Base-by-base conservation (phyloP, 2,797 vertebrate genomes). In the Alauda arvensis region DNA sequence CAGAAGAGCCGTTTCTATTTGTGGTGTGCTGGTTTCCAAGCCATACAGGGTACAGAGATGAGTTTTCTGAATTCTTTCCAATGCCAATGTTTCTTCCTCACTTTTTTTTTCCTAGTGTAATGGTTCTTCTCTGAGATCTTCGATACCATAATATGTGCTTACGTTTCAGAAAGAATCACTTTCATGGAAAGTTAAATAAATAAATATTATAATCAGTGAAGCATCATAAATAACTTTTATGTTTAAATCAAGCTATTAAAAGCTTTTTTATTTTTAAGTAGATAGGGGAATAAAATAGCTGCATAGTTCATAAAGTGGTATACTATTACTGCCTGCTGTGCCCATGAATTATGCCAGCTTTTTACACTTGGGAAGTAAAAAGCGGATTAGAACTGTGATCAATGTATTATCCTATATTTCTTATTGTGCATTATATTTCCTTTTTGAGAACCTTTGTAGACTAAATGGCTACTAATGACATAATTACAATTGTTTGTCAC, bases 401-500 rank as follows among this genome's bases (percentile, higher is more conserved):
- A 96, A 93, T 97, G 97, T 96, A 96, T 97, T 97, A 96, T 97
- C 97, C 96, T 96, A 82, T 97, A 97, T 97, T 97, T 97, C 96
- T 97, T 95, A 95, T 97, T 96, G 96, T 96, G 95, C 96, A 56
- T 96, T 96, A 91, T 95, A 93, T 97, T 97, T 97, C 96, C 95
- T 96, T 96, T 97, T 94, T 95, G 97, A 98, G 95, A 96, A 97
- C 95, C 97, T 98, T 96, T 97, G 97, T 97, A 96, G 97, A 96
- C 97, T 97, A 98, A 98, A 98, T 98, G 97, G 97, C 98, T 96
- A 97, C 97, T 98, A 98, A 98, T 98, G 97, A 98, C 98, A 97
- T 97, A 98, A 97, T 98, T 98, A 98, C 98, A 98, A 98, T 98
- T 99, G 98, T 98, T 99, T 98, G 98, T 99, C 98, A 97, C 97